Base-by-base conservation (phyloP, 2,797 vertebrate genomes). In the Sparus aurata region DNA sequence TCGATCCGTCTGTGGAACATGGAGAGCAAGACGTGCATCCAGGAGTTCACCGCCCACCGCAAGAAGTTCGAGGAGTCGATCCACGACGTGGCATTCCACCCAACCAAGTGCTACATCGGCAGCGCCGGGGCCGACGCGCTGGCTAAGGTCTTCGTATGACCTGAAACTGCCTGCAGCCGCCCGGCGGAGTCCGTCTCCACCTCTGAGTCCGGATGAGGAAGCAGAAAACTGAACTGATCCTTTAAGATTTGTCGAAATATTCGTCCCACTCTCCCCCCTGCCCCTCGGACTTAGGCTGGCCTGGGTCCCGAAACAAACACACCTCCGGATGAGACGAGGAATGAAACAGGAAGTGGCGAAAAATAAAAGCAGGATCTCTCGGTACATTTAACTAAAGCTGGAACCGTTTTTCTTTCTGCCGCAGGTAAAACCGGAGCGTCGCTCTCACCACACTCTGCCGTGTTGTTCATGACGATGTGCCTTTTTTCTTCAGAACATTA, bases 61-160 rank as follows among this genome's bases (percentile, higher is more conserved):
- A 98, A 98, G 91, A 99, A 98, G 89, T 97, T 96, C 30, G 97
- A 98, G 43, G 98, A 99, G 92, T 97, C 97, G 1, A 98, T 99
- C 92, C 96, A 99, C 47, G 97, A 97, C 66, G 98, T 99, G 94
- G 96, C 97, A 85, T 99, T 98, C 92, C 97, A 98, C 89, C 97
- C 97, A 46, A 96, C 96, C 84, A 97, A 96, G 94, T 97, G 97
- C 91, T 98, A 97, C 85, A 97, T 99, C 85, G 97, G 97, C 92
- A 98, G 97, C 85, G 98, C 97, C 59, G 98, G 97, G 64, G 97
- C 97, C 5, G 98, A 99, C 72, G 97, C 97, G 2, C 96, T 99
- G 78, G 98, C 98, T 77, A 99, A 98, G 94, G 98, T 99, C 85
- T 99, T 98, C 76, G 97, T 99, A 97, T 99, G 97, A 99, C 95